Evolutionary conservation across 1,140 invertebrate genomes (phyloP).

Genomic region (Drosophila elegans): DNA sequence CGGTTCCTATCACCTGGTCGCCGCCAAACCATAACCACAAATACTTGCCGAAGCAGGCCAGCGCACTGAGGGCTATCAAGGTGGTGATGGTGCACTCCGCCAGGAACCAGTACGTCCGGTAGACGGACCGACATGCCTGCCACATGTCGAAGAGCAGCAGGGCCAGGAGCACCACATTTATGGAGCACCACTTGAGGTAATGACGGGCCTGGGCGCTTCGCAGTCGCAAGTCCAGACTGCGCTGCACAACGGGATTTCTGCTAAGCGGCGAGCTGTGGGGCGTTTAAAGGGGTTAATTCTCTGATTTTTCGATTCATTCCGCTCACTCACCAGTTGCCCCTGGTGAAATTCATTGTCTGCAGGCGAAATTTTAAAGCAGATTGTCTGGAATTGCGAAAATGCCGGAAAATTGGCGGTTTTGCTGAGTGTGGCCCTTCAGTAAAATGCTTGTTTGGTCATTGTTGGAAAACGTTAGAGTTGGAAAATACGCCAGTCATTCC

Average conservation of each 20-base stretch:
- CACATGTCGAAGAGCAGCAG: constrained; percentile 64
- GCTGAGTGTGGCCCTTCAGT: no score
- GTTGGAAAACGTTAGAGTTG: no score
- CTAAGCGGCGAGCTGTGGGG: constrained; percentile 32
- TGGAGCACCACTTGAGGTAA: constrained; percentile 71
- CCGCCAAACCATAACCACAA: constrained; percentile 66
- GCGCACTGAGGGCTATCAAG: constrained; percentile 77
- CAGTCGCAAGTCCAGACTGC: constrained; percentile 61
- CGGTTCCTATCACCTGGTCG: constrained; percentile 76
- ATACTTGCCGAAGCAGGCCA: constrained; percentile 85
- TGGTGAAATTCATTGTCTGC: constrained; percentile 33
- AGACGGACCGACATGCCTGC: constrained; percentile 43
- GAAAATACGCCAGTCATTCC: no score
- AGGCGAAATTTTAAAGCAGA: background rate
- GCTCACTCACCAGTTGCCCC: constrained; percentile 23
- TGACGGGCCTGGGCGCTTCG: constrained; percentile 47
- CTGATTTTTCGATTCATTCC: rapidly evolving
- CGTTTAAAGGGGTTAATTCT: background rate
- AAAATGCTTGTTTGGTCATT: no score
- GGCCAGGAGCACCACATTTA: constrained; percentile 62
- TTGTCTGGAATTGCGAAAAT: constrained; percentile 9
- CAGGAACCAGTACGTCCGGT: constrained; percentile 60
- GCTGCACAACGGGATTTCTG: constrained; percentile 48
- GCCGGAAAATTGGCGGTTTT: constrained; percentile 25
- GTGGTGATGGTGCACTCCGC: constrained; percentile 76